Evolutionary conservation across 64 coral and sea anemone genomes (phyloP), one percentile per base, ranked within the genome.

Genomic region (Catalaphyllia jardinei): DNA sequence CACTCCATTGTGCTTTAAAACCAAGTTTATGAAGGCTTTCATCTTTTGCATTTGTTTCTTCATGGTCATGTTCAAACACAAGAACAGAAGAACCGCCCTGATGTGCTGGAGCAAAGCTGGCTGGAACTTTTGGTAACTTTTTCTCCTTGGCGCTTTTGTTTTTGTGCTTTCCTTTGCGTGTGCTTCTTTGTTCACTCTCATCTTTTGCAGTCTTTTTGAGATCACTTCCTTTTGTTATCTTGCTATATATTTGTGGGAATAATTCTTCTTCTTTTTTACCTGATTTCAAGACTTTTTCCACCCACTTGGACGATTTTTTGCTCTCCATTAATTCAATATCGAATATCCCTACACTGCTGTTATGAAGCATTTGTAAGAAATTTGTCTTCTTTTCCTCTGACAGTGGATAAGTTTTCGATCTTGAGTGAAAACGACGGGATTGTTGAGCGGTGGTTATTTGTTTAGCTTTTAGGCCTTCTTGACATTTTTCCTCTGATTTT

Each of bases 351-450:
- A 72, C 29, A 42, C 79, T 82, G 39, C 88, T 96, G 31, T 74
- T 87, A 75, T 96, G 93, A 35, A 96, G 71, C 94, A 96, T 96
- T 93, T 93, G 83, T 60, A 96, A 39, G 25, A 93, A 96, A 24
- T 61, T 87, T 3, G 81, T 93, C 18, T 81, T 77, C 46, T 39
- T 9, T 87, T 75, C 77, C 67, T 31, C 29, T 39, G 22, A 51
- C 9, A 38, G 29, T 22, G 85, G 79, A 88, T 31, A 91, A 46
- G 63, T 19, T 39, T 31, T 89, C 19, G 29, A 29, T 60, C 31
- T 64, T 20, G 10, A 6, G 20, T 39, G 19, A 72, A 60, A 11
- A 22, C 18, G 13, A 77, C 27, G 15, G 52, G 72, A 18, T 76
- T 31, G 19, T 76, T 54, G 31, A 78, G 76, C 10, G 62, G 73